These are phyloP conservation scores for Clunio marinus DNA, from an alignment of 2,888 invertebrate species.

Conservation along the genomic window DNA sequence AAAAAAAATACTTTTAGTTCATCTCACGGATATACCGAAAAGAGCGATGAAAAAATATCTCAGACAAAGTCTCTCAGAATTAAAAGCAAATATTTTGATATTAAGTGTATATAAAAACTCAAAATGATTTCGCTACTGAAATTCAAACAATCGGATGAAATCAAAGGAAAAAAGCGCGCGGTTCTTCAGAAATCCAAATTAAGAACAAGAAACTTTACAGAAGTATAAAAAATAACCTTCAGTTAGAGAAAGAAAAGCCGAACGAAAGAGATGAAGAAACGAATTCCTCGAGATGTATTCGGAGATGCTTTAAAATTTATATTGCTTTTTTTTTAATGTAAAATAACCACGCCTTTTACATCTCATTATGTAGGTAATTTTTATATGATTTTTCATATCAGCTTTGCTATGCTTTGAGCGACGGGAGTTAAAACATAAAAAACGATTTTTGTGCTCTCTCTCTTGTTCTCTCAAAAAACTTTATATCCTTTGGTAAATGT, in stretches of 20 bases:
- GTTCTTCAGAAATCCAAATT: slow-evolving; percentile 27
- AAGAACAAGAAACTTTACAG: neutral
- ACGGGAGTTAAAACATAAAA: slow-evolving; percentile 38
- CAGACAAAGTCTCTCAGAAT: slow-evolving; percentile 20
- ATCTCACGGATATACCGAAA: neutral
- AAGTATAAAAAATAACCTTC: slow-evolving; percentile 28
- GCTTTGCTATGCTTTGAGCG: slow-evolving; percentile 33
- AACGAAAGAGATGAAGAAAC: slow-evolving; percentile 17
- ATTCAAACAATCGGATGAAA: slow-evolving; percentile 37
- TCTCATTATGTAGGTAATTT: slow-evolving; percentile 39
- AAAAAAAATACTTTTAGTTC: too few relatives aligned
- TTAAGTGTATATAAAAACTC: neutral
- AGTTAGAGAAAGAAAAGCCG: neutral
- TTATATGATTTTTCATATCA: slow-evolving; percentile 39
- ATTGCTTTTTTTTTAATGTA: slow-evolving; percentile 35
- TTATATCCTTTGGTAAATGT: neutral
- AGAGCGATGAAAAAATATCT: neutral
- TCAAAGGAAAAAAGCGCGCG: slow-evolving; percentile 38
- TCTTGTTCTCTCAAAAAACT: neutral
- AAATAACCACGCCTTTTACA: slow-evolving; percentile 39
- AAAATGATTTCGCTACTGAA: slow-evolving; percentile 30
- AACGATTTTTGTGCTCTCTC: neutral
- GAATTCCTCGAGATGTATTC: slow-evolving; percentile 36
- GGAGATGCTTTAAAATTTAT: slow-evolving; percentile 36
- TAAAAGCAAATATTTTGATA: slow-evolving; percentile 22